phyloP scores from a whole-genome alignment of 2,888 invertebrate species.

The Taphrorychus bicolor region DNA sequence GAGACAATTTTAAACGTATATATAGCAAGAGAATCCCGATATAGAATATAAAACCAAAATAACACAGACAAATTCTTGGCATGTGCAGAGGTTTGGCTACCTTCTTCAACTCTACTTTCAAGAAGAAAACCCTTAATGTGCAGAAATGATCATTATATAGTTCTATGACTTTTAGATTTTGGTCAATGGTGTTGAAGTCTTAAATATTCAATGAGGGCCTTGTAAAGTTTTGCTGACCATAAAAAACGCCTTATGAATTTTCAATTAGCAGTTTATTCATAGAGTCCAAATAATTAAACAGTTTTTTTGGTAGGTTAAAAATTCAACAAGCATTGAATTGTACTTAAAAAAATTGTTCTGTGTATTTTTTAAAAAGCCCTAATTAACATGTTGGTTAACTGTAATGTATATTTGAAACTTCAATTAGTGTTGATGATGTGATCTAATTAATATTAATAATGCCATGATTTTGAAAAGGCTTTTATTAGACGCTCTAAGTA shows the following conservation, averaged over 20 bases:
- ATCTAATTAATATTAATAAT: not conserved
- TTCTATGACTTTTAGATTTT: slow-evolving; percentile 15
- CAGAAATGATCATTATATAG: not conserved
- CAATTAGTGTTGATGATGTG: not conserved
- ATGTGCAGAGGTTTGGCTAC: slow-evolving; percentile 12
- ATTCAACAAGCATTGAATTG: slow-evolving; percentile 1
- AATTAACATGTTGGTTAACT: slow-evolving; percentile 5
- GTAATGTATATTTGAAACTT: not conserved
- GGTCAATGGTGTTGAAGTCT: slow-evolving; percentile 30
- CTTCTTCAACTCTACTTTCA: not conserved
- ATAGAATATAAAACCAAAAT: slow-evolving; percentile 36
- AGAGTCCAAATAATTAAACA: slow-evolving; percentile 5
- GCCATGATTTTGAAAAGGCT: not conserved
- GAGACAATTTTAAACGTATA: slow-evolving; percentile 33
- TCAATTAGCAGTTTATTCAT: slow-evolving; percentile 12
- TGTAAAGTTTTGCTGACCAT: slow-evolving; percentile 15
- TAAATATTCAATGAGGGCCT: slow-evolving; percentile 30
- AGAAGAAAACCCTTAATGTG: not conserved
- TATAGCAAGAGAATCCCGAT: slow-evolving; percentile 26
- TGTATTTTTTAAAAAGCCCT: not conserved
- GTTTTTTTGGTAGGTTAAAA: slow-evolving; percentile 1
- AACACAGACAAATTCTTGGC: slow-evolving; percentile 28
- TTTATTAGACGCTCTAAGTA: not conserved
- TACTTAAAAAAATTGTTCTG: too few species aligned
- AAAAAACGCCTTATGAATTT: slow-evolving; percentile 19